phyloP scores from a whole-genome alignment of 1,140 invertebrate species.

The Bombus waltoni region DNA sequence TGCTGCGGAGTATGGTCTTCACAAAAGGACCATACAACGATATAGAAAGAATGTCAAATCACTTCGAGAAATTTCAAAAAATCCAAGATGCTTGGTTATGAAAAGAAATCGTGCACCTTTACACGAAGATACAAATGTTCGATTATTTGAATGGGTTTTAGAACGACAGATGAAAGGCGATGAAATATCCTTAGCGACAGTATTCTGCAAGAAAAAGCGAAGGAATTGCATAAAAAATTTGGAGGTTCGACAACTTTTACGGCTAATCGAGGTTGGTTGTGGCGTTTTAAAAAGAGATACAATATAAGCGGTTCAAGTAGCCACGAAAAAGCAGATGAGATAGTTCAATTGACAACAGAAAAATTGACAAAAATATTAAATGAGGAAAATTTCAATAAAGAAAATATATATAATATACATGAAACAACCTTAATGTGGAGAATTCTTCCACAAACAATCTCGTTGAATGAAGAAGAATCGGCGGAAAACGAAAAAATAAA shows the following conservation, averaged over 20 bases:
- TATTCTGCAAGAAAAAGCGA: not conserved
- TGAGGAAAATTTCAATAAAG: not conserved
- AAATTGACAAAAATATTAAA: not conserved
- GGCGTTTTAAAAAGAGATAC: slow-evolving; percentile 2
- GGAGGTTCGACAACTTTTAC: not conserved
- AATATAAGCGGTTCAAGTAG: not conserved
- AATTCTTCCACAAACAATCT: not conserved
- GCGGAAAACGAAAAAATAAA: not conserved
- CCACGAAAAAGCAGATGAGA: not conserved
- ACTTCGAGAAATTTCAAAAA: not conserved
- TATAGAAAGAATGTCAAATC: not conserved
- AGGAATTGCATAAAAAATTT: not conserved
- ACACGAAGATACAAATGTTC: not conserved
- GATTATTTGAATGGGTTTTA: not conserved
- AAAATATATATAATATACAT: slow-evolving; percentile 6
- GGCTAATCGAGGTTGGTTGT: not conserved
- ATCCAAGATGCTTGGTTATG: not conserved
- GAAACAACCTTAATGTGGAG: not conserved
- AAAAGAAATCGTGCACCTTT: not conserved
- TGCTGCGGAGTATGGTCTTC: not conserved
- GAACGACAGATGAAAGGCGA: not conserved
- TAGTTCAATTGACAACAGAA: not conserved
- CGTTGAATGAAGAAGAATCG: not conserved
- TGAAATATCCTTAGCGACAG: not conserved
- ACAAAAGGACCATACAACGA: slow-evolving; percentile 2